phyloP scores from a whole-genome alignment of 1,140 invertebrate genomes.

The Tenebrio molitor region DNA sequence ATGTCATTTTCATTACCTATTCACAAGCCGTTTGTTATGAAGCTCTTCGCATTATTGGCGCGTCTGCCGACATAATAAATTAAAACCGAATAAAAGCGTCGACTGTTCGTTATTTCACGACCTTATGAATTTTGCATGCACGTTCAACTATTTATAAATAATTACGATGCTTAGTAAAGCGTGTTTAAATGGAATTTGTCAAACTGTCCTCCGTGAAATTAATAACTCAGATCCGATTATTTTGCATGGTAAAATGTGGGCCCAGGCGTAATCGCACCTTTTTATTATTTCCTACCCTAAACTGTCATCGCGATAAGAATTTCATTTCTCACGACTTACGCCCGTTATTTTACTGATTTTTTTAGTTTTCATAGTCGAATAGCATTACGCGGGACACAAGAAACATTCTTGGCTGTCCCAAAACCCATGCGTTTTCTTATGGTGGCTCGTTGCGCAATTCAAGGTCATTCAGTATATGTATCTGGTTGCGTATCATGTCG shows the following conservation, averaged over 20 bases:
- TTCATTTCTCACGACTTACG: too few species aligned
- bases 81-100: conserved; percentile 7
- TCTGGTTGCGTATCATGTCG: too few species aligned
- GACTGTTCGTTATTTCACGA: not conserved
- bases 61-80: conserved; percentile 2
- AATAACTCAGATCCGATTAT: conserved; percentile 1
- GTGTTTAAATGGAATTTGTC: conserved; percentile 27
- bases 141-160: conserved; percentile 25
- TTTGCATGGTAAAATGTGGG: not conserved
- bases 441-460: too few species aligned
- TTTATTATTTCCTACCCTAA: too few species aligned
- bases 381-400: too few species aligned
- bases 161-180: conserved; percentile 17
- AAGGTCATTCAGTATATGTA: too few species aligned
- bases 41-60: not conserved
- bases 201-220: conserved; percentile 8
- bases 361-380: too few species aligned
- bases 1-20: conserved; percentile 8
- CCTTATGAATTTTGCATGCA: not conserved
- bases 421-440: too few species aligned
- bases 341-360: too few species aligned
- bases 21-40: conserved; percentile 4
- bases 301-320: too few species aligned
- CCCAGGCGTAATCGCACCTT: not conserved
- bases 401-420: too few species aligned